Conservation (phyloP, 2,797 vertebrate genomes). For the Clarias fuscus region DNA sequence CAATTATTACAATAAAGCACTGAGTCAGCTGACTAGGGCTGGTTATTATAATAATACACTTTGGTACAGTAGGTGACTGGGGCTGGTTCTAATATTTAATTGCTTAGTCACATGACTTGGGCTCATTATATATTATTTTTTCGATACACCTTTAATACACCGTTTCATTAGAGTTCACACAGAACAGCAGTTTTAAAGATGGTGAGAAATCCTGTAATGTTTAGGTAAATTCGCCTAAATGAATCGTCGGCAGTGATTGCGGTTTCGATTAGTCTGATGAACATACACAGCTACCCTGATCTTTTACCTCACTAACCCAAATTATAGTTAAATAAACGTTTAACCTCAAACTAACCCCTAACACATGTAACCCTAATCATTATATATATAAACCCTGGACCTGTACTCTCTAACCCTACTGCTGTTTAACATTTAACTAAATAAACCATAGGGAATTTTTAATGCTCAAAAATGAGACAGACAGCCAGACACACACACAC, state of each 20-base stretch:
- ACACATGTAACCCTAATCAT: not conserved
- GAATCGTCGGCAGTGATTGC: not conserved
- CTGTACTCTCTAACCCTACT: not conserved
- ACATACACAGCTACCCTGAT: not conserved
- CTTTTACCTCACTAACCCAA: not conserved
- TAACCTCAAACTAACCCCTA: not conserved
- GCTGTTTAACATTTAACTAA: not conserved
- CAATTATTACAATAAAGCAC: no score
- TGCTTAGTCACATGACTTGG: no score
- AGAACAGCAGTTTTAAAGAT: no score
- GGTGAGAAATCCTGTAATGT: no score
- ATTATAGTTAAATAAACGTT: not conserved
- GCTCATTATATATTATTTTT: no score
- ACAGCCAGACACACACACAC: slow-evolving; percentile 29
- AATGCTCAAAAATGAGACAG: not conserved
- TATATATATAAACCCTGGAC: not conserved
- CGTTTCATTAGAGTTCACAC: no score
- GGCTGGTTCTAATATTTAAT: no score
- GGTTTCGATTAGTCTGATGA: not conserved
- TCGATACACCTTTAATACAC: no score
- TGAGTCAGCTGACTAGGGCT: no score
- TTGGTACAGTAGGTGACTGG: no score
- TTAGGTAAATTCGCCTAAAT: no score
- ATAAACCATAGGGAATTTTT: not conserved
- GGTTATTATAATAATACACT: no score